Evolutionary conservation across 2,797 vertebrate genomes (phyloP), one percentile per base, ranked within the genome.

Genomic region (Dendrocincla tyrannina): DNA sequence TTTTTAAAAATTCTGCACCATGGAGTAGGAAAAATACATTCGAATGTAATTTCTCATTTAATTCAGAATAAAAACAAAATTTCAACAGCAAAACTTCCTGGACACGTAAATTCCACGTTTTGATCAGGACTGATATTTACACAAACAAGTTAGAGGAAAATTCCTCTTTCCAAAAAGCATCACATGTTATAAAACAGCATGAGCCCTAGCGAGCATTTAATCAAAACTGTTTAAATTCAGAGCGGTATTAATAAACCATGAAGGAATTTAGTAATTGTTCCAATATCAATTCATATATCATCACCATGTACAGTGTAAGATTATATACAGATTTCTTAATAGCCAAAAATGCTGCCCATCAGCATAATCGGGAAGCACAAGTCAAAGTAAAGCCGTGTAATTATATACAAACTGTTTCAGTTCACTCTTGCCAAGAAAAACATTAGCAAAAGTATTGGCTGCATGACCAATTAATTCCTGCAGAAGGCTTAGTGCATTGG

Each of bases 181-280:
- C 50, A 72, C 49, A 33, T 53, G n/a, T 41, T 80, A 60, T 59
- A 91, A 41, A 95, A 32, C 42, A 77, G 49, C 49, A 49, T 46
- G 52, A 67, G 30, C 28, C 22, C 0, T 0, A 79, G 53, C 1
- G 7, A 82, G 35, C 25, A 68, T 84, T 94, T 82, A 80, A 74
- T 93, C 62, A 94, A 88, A 93, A 81, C 46, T 91, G 64, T 77
- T 95, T 91, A 68, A 89, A 81, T 80, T 93, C 55, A 47, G 35
- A 85, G 64, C 37, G 7, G 5, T 89, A 70, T 91, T 93, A 89
- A 92, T 74, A 88, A 95, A 74, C 75, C 81, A n/a, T 77, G 58
- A 91, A 89, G 69, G 87, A 96, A 96, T 95, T 85, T 33, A 50
- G 35, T 72, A 28, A 58, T 83, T 85, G 46, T 92, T 96, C 91